Base-by-base conservation (phyloP, 1,140 invertebrate genomes). In the Drosophila littoralis region DNA sequence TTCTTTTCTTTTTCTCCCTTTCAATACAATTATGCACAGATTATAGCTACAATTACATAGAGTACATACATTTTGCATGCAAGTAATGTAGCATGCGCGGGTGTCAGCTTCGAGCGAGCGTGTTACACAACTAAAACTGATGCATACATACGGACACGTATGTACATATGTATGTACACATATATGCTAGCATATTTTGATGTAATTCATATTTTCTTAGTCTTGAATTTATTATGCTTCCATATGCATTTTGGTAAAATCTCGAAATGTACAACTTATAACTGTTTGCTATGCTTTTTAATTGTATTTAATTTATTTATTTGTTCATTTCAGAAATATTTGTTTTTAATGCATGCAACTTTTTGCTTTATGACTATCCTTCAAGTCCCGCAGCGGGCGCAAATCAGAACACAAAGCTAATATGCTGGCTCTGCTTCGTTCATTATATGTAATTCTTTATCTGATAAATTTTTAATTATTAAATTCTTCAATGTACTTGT, bases 211-310 rank as follows among this genome's bases (percentile, higher is more conserved):
- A 60, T 71, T 75, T 52, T 75, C 60, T 82, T 80, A 88, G 83
- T 88, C 84, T 89, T 88, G 68, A 82, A 82, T 88, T 86, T 72
- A 43, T 61, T 80, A 70, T 79, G 72, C 69, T 76, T 83, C 46
- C 73, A 78, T 77, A 79, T 69, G 69, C 63, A 66, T 79, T 77
- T 77, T 72, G 84, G 69, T 83, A 89, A 80, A 89, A 89, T 84
- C 66, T 78, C 65, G 55, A 79, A 82, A 73, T 77, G 57, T 80
- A 65, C 77, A 86, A 80, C 84, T 74, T 71, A 79, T 73, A 80
- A 77, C 75, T 86, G 73, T 70, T 60, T 57, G 60, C 67, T 65
- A 63, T 85, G 69, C 75, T 65, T 77, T 50, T 36, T 43, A 57
- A 58, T 38, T 61, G 55, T 48, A 54, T 32, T 46, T 50, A 40